These are phyloP conservation scores for Apoderus coryli DNA, from an alignment of 2,888 invertebrate genomes.

Conservation along the genomic window DNA sequence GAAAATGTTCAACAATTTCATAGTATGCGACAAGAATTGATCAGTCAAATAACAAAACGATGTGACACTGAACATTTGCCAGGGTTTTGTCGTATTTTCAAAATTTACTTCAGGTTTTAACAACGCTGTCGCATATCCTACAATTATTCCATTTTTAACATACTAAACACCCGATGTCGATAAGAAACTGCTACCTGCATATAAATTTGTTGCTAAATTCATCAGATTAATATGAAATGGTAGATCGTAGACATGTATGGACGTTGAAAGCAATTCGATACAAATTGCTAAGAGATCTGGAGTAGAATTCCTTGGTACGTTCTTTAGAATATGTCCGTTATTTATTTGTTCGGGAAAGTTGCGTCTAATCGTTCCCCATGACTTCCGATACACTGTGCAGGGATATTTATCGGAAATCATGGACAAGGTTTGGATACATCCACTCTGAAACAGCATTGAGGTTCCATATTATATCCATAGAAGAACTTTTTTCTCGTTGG, in stretches of 20 bases:
- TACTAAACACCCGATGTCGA: too few species aligned
- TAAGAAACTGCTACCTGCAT: conserved; percentile 33
- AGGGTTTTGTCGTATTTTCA: conserved; percentile 18
- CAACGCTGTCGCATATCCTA: conserved; percentile 20
- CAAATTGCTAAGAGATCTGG: conserved; percentile 28
- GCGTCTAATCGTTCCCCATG: conserved; percentile 61
- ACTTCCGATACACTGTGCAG: conserved; percentile 48
- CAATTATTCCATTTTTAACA: too few species aligned
- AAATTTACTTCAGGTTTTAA: conserved; percentile 20
- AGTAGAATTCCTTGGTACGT: conserved; percentile 16
- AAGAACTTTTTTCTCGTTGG: too few species aligned
- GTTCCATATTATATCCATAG: too few species aligned
- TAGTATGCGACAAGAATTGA: conserved; percentile 48
- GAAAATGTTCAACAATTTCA: conserved; percentile 58
- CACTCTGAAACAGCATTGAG: conserved; percentile 40
- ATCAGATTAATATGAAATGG: conserved; percentile 34
- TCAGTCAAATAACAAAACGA: conserved; percentile 42
- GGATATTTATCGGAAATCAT: conserved; percentile 49
- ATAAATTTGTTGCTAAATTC: conserved; percentile 41
- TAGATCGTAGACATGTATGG: conserved; percentile 40
- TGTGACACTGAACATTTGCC: conserved; percentile 32
- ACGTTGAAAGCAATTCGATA: conserved; percentile 34
- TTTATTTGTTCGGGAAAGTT: too few species aligned
- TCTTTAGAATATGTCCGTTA: too few species aligned
- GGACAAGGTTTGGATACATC: conserved; percentile 54